phyloP scores from a whole-genome alignment of 2,113 vertebrate species.

The Porphyrio hochstetteri region DNA sequence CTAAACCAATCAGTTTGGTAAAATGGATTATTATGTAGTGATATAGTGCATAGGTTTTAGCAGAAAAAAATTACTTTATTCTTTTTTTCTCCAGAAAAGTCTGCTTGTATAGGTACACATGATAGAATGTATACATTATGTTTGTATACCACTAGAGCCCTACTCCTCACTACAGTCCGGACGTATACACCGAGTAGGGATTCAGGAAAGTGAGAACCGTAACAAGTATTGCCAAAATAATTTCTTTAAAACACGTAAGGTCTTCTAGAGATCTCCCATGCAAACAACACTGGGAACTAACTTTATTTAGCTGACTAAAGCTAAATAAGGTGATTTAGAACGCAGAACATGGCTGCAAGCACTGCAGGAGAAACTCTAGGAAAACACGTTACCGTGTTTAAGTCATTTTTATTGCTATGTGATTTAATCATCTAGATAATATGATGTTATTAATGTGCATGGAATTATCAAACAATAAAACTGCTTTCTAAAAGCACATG shows the following conservation, averaged over 20 bases:
- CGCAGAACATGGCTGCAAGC: neutral
- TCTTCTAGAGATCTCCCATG: neutral
- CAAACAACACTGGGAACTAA: neutral
- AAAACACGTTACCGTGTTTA: neutral
- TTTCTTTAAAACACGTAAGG: neutral
- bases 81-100: neutral
- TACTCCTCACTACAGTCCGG: neutral
- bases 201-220: neutral
- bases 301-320: neutral
- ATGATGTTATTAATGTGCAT: neutral
- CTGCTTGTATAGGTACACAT: neutral
- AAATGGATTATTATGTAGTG: neutral
- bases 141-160: neutral
- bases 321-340: neutral
- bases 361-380: neutral
- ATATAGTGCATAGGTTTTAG: neutral
- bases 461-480: neutral
- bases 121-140: no score
- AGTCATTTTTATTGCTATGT: neutral
- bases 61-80: neutral
- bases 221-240: neutral
- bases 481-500: neutral
- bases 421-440: neutral
- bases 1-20: neutral
- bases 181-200: neutral